These are phyloP conservation scores for Lysandra bellargus DNA, from an alignment of 2,888 invertebrate species.

Conservation along the genomic window DNA sequence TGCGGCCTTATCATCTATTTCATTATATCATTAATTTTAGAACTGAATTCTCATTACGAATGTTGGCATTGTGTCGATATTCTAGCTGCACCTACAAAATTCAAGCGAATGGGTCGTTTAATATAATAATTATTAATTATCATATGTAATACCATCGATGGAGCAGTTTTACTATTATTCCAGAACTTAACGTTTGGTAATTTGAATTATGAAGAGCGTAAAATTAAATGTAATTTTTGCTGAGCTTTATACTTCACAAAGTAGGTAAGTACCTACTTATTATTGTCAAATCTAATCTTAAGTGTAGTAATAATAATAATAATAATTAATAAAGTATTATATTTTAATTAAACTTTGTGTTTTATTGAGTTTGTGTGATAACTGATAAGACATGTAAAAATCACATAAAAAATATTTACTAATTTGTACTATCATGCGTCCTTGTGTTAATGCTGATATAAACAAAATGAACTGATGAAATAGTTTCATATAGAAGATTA, in stretches of 20 bases:
- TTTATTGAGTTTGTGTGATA: background rate
- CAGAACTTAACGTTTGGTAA: background rate
- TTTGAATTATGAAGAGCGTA: slow-evolving; percentile 21
- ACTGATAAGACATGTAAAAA: background rate
- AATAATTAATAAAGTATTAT: slow-evolving; percentile 5
- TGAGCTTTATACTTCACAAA: background rate
- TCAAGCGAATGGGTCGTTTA: background rate
- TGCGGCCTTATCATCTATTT: background rate
- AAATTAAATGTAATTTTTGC: background rate
- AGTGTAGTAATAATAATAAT: background rate
- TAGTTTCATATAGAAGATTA: background rate
- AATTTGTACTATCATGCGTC: background rate
- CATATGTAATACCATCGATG: background rate
- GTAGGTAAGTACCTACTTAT: background rate
- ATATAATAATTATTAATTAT: background rate
- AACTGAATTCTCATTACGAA: background rate
- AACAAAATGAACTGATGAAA: background rate
- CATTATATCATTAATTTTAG: background rate
- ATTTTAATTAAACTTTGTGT: slow-evolving; percentile 7
- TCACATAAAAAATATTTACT: background rate
- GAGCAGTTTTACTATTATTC: background rate
- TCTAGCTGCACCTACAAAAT: background rate
- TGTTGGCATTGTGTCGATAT: background rate
- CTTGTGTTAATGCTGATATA: too few relatives aligned
- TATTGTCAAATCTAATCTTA: slow-evolving; percentile 6